phyloP scores from a whole-genome alignment of 2,888 invertebrate species.

The Chromoteleia sp. region DNA sequence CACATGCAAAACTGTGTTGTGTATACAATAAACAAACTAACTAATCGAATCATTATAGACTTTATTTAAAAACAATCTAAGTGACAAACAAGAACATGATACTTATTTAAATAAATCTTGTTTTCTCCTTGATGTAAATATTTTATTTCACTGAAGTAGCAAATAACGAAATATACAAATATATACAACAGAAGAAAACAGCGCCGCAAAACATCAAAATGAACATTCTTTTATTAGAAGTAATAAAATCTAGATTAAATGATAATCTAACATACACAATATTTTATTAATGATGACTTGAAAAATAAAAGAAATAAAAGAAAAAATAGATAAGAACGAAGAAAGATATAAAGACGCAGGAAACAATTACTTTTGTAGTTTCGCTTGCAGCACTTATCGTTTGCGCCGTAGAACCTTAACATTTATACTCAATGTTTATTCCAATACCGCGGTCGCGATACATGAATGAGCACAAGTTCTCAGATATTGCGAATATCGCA shows the following conservation, averaged over 20 bases:
- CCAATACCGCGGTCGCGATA: not conserved
- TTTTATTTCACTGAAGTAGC: constrained; percentile 29
- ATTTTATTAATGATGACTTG: not conserved
- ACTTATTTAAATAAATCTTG: not conserved
- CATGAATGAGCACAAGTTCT: constrained; percentile 23
- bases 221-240: not conserved
- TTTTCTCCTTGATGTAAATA: constrained; percentile 6
- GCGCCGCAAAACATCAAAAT: not conserved
- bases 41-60: not conserved
- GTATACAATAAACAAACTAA: not conserved
- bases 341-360: not conserved
- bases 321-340: not conserved
- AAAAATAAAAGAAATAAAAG: not conserved
- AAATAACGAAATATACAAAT: constrained; percentile 40
- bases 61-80: constrained; percentile 3
- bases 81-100: not conserved
- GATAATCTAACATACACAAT: not conserved
- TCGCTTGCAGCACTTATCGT: constrained; percentile 20
- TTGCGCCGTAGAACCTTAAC: constrained; percentile 12
- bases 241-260: constrained; percentile 4
- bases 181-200: constrained; percentile 34
- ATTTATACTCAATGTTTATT: constrained; percentile 28
- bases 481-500: constrained; percentile 51
- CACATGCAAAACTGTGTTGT: no score
- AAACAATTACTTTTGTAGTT: not conserved